Conservation (phyloP, 2,113 vertebrate genomes). For the Pollimyrus isidori region DNA sequence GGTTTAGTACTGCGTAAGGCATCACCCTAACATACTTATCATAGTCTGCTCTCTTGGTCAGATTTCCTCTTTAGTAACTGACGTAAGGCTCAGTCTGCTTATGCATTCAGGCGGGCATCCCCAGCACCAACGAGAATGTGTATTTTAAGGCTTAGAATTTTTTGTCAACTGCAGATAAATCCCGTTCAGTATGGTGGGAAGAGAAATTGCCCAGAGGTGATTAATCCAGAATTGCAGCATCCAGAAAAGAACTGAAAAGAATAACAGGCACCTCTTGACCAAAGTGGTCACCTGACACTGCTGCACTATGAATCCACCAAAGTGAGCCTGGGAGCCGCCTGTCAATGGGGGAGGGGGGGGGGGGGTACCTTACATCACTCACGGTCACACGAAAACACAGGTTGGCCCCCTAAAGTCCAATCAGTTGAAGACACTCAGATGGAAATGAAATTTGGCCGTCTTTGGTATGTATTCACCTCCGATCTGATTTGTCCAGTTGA, state of each 20-base stretch:
- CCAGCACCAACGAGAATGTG: background rate
- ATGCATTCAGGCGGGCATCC: background rate
- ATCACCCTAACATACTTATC: background rate
- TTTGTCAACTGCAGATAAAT: background rate
- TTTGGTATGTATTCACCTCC: background rate
- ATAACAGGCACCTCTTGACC: background rate
- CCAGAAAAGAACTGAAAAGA: background rate
- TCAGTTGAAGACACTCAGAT: background rate
- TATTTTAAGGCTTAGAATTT: background rate
- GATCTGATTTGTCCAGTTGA: background rate
- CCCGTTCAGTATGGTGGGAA: background rate
- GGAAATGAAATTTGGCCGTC: background rate
- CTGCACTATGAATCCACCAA: background rate
- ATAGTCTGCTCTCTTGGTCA: background rate
- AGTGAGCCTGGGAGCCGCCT: background rate
- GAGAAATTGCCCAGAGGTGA: background rate
- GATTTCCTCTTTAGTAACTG: background rate
- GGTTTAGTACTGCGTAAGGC: background rate
- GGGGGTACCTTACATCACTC: background rate
- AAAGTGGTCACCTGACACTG: background rate
- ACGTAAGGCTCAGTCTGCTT: background rate
- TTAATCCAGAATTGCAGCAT: too few relatives aligned
- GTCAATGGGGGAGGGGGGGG: background rate
- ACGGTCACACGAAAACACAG: background rate
- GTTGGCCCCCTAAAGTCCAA: background rate